Base-by-base conservation (phyloP, 2,888 invertebrate genomes). In the Lithophane ornitopus region DNA sequence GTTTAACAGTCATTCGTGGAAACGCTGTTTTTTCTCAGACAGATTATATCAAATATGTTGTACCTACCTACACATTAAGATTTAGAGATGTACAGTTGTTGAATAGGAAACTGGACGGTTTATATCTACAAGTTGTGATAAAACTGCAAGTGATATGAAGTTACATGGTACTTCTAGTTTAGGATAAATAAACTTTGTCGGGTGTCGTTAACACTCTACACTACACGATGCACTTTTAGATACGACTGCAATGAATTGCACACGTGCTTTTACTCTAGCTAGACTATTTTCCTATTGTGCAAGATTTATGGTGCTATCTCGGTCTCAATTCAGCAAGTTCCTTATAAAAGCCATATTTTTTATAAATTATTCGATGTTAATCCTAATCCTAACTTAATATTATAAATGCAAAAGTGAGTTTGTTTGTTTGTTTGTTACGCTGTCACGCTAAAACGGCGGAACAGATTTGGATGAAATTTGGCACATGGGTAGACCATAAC, bases 61-160 rank as follows among this genome's bases (percentile, higher is more conserved):
- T 68, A n/a, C 34, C 28, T 66, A 49, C 8, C 34, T 11, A n/a
- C 59, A 76, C 74, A 73, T 83, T 74, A 59, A 87, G 80, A 83
- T 84, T 58, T 44, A 0, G 39, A 72, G 80, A 86, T 76, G 70
- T 58, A 70, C 3, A n/a, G 28, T 41, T 68, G 44, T 58, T 67
- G 67, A 49, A 61, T 66, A 58, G 58, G 34, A 70, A 71, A 69
- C 76, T 63, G 41, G 66, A 59, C 14, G 56, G 59, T n/a, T 58
- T 41, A 12, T 67, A 46, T 52, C 56, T 46, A 67, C 54, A 65
- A 78, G 58, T 59, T 46, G 68, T 58, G 6, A 76, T 76, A 63
- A 77, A 80, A 83, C 66, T 72, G 49, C 54, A 70, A 75, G 65
- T 73, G 65, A 67, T 59, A 67, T 68, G 65, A 79, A 71, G 52